phyloP scores from a whole-genome alignment of 1,140 invertebrate genomes.

The Ruditapes philippinarum region DNA sequence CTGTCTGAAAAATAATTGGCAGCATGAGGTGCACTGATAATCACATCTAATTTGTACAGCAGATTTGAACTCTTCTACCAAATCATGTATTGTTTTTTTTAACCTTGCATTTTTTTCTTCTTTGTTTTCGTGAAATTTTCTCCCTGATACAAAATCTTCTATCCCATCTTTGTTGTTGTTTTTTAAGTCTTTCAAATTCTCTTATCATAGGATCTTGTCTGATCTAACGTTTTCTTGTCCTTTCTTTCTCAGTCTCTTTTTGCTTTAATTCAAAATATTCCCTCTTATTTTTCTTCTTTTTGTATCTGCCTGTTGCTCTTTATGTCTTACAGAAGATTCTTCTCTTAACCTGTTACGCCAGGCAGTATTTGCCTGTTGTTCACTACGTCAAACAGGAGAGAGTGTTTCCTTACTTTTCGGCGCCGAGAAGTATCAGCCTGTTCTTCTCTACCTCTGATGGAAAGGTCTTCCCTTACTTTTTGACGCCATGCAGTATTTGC shows the following conservation, averaged over 20 bases:
- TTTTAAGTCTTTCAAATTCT: background rate
- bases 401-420: too few species aligned
- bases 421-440: too few species aligned
- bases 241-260: background rate
- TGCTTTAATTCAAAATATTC: background rate
- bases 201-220: background rate
- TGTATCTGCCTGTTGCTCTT: background rate
- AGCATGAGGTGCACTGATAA: constrained; percentile 22
- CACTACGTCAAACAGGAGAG: too few species aligned
- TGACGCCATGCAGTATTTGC: too few species aligned
- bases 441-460: too few species aligned
- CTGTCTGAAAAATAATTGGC: constrained; percentile 34
- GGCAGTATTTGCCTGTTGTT: too few species aligned
- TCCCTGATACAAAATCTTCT: too few species aligned
- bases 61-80: background rate
- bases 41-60: background rate
- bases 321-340: background rate
- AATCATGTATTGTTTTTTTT: background rate
- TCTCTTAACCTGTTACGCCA: too few species aligned
- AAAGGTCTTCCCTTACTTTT: too few species aligned
- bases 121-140: background rate
- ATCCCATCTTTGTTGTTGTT: too few species aligned
- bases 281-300: background rate
- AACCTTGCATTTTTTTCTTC: background rate
- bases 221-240: background rate